These are phyloP conservation scores for Drosophila ambigua DNA, from an alignment of 1,140 invertebrate genomes.

Conservation along the genomic window DNA sequence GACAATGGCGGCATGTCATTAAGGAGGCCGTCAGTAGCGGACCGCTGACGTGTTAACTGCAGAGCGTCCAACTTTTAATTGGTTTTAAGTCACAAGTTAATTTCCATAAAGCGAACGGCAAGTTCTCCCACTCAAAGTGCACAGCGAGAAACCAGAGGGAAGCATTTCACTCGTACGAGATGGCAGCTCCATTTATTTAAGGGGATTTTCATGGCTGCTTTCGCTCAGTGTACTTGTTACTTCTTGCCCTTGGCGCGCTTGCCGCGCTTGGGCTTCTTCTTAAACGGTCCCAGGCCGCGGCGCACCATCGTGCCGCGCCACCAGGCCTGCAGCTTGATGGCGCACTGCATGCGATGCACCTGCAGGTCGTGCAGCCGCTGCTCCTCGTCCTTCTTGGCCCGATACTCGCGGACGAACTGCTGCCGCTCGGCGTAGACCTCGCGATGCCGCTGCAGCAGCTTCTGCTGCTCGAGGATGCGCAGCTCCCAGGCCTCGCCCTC, in stretches of 20 bases:
- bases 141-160: background rate
- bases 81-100: constrained; percentile 73
- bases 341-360: constrained; percentile 70
- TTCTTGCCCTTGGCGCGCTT: constrained; percentile 83
- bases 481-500: constrained; percentile 60
- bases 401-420: constrained; percentile 64
- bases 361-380: constrained; percentile 62
- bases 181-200: no score
- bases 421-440: constrained; percentile 61
- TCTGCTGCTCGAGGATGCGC: constrained; percentile 63
- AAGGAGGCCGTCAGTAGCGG: constrained; percentile 54
- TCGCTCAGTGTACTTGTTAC: constrained; percentile 20
- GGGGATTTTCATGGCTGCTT: no score
- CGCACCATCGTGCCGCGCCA: constrained; percentile 89
- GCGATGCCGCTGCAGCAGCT: constrained; percentile 52
- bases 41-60: constrained; percentile 78
- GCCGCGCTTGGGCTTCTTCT: constrained; percentile 85
- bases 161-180: no score
- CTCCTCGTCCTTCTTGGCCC: constrained; percentile 68
- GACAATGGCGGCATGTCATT: constrained; percentile 74
- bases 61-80: constrained; percentile 78
- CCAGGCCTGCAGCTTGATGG: constrained; percentile 86
- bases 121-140: background rate
- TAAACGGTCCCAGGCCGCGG: constrained; percentile 87
- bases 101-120: constrained; percentile 58